Evolutionary conservation across 2,888 invertebrate genomes (phyloP).

Genomic region (Tetragonisca angustula): DNA sequence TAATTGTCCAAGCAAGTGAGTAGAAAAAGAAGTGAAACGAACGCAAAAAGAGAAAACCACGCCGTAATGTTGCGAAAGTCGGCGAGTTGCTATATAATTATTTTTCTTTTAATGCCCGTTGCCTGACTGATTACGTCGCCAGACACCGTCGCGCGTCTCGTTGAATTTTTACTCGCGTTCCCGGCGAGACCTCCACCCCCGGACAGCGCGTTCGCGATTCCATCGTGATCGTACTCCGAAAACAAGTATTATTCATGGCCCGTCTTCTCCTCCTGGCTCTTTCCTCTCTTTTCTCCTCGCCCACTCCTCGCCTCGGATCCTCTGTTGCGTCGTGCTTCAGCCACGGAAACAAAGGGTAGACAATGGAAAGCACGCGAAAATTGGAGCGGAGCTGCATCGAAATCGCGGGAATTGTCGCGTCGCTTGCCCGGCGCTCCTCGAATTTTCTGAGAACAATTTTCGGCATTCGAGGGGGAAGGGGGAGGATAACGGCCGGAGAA

Average conservation of each 20-base stretch:
- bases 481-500: not conserved
- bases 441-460: constrained; percentile 26
- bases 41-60: not conserved
- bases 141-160: constrained; percentile 39
- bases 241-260: constrained; percentile 57
- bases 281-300: not conserved
- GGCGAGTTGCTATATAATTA: constrained; percentile 34
- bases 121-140: constrained; percentile 62
- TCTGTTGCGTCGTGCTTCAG: not conserved
- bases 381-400: constrained; percentile 28
- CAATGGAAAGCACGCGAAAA: constrained; percentile 10
- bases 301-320: not conserved
- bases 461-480: constrained; percentile 3
- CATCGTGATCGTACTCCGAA: constrained; percentile 33
- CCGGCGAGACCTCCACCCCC: not conserved
- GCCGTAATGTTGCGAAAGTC: constrained; percentile 63
- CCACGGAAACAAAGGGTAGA: constrained; percentile 12
- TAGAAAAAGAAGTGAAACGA: not conserved
- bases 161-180: constrained; percentile 52
- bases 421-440: constrained; percentile 19
- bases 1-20: constrained; percentile 23
- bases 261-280: constrained; percentile 9
- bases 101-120: constrained; percentile 60
- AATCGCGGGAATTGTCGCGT: constrained; percentile 45
- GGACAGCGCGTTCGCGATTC: constrained; percentile 33